Base-by-base conservation (phyloP, 2,113 vertebrate genomes). In the Perca flavescens region DNA sequence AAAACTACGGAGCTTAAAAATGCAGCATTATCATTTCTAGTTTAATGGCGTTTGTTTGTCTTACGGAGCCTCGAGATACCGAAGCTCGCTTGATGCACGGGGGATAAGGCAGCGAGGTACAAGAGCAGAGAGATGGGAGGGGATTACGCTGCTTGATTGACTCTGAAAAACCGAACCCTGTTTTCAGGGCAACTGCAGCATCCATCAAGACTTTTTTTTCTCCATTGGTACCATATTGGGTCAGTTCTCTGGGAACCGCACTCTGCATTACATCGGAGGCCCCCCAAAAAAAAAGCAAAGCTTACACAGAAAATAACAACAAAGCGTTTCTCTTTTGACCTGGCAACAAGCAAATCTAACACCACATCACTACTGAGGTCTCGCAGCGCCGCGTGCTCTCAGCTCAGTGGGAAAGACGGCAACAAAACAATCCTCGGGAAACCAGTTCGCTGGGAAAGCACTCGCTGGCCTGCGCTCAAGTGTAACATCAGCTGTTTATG, bases 61-160 rank as follows among this genome's bases (percentile, higher is more conserved):
- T 90, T 68, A 1, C 52, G 56, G 87, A 88, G 80, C 46, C 17
- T 82, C 16, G 65, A 68, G 52, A 77, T 22, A 69, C 47, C 54
- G 47, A 80, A 80, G 73, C 77, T 66, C 88, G 89, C 68, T 79
- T 62, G 82, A 86, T 72, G 79, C 86, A 71, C 60, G 54, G 78
- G 78, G 65, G 79, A 84, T 89, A 94, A 94, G 95, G 94, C 94
- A 93, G 90, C 79, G 77, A 91, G 85, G 89, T 89, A 86, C 86
- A 77, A 64, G 87, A 87, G 85, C 73, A 79, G n/a, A 61, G 50
- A 74, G 60, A 83, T 50, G 84, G 56, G 17, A 7, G 17, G 61
- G 80, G 65, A 78, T 73, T 31, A 54, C 36, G 75, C 85, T 47
- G 79, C 83, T 86, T 3, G 54, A 85, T 82, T 40, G 80, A 85